These are phyloP conservation scores for Taurulus bubalis DNA, from an alignment of 2,113 vertebrate genomes.

Conservation along the genomic window DNA sequence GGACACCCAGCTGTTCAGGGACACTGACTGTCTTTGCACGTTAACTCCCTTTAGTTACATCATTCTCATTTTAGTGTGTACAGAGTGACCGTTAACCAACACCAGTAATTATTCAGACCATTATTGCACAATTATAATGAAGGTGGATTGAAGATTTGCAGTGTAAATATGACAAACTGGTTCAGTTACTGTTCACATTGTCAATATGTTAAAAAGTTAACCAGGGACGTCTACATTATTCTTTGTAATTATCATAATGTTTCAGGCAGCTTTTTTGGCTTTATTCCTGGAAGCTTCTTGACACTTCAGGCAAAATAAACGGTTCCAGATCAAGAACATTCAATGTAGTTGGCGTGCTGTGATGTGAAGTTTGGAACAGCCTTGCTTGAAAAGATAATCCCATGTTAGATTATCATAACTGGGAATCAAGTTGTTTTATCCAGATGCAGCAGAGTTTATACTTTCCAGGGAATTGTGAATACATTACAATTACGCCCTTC, in stretches of 20 bases:
- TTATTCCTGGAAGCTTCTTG: neutral
- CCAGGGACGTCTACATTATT: neutral
- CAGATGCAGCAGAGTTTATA: slow-evolving; percentile 39
- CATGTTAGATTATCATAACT: neutral
- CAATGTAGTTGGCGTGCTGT: neutral
- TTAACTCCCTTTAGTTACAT: slow-evolving; percentile 8
- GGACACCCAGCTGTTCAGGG: slow-evolving; percentile 15
- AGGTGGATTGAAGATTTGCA: slow-evolving; percentile 7
- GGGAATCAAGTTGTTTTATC: slow-evolving; percentile 25
- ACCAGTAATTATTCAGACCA: neutral
- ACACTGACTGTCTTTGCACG: slow-evolving; percentile 5
- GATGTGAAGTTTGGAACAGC: slow-evolving; percentile 17
- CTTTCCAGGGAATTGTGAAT: slow-evolving; percentile 31
- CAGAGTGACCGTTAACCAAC: slow-evolving; percentile 23
- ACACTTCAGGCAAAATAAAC: neutral
- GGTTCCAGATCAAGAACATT: neutral
- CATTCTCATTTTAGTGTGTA: slow-evolving; percentile 19
- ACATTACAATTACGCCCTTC: slow-evolving; percentile 18
- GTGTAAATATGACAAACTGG: slow-evolving; percentile 14
- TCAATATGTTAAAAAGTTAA: slow-evolving; percentile 24
- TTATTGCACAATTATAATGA: slow-evolving; percentile 68
- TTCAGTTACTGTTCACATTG: neutral
- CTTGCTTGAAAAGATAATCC: slow-evolving; percentile 16
- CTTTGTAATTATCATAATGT: neutral
- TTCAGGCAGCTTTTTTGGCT: neutral